Conservation (phyloP, 1,140 invertebrate genomes). For the Spodoptera frugiperda region DNA sequence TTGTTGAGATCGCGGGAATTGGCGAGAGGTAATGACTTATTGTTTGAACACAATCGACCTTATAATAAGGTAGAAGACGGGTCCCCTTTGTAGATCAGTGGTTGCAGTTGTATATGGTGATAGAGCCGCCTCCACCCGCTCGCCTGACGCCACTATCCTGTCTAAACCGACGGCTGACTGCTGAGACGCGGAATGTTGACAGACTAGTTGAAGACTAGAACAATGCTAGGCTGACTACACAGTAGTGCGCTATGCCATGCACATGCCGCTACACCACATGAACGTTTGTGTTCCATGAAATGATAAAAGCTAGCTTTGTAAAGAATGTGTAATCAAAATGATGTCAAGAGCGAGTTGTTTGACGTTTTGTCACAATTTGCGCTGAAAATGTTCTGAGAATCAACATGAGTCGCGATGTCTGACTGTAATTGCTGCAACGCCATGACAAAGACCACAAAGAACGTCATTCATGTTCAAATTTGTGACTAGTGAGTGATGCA, state of each 20-base stretch:
- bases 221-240: conserved; percentile 48
- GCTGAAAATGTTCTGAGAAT: too few relatives aligned
- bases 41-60: conserved; percentile 70
- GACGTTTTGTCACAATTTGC: background rate
- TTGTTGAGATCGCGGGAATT: conserved; percentile 69
- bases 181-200: conserved; percentile 57
- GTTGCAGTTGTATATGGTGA: conserved; percentile 33
- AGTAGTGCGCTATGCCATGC: conserved; percentile 17
- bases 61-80: conserved; percentile 56
- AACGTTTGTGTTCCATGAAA: conserved; percentile 24
- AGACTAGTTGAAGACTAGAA: conserved; percentile 59
- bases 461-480: background rate
- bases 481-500: background rate
- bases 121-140: conserved; percentile 23
- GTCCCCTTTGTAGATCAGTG: conserved; percentile 15
- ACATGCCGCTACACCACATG: conserved; percentile 3
- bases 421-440: too few relatives aligned
- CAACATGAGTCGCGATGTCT: too few relatives aligned
- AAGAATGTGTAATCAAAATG: conserved; percentile 9
- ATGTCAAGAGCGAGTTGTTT: background rate
- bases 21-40: conserved; percentile 69
- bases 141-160: background rate
- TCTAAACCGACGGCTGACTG: conserved; percentile 32
- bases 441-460: background rate
- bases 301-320: conserved; percentile 16